Evolutionary conservation across 2,113 vertebrate genomes (phyloP).

Genomic region (Oceanodroma tethys): DNA sequence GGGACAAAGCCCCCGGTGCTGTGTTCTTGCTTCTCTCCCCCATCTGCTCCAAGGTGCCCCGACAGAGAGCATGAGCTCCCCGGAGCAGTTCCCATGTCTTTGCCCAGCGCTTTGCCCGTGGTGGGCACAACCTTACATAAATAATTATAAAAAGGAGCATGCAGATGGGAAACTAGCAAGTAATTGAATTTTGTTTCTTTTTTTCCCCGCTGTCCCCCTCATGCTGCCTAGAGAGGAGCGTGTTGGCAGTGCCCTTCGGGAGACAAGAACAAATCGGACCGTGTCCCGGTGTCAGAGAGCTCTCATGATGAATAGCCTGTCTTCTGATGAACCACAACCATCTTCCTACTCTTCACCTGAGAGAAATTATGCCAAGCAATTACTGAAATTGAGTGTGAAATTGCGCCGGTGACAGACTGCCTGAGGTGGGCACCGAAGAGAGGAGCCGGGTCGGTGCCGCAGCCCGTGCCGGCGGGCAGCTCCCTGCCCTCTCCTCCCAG

Average conservation of each 20-base stretch:
- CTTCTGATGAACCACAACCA: not conserved
- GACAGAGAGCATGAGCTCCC: not conserved
- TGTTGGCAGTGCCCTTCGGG: too few species aligned
- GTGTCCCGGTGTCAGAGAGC: not conserved
- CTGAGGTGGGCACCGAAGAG: not conserved
- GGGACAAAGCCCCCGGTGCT: not conserved
- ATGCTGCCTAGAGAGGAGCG: too few species aligned
- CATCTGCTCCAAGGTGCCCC: too few species aligned
- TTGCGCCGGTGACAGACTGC: not conserved
- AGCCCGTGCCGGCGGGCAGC: not conserved
- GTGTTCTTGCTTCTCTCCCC: too few species aligned
- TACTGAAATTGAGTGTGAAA: not conserved
- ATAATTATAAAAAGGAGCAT: too few species aligned
- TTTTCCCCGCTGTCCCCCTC: not conserved
- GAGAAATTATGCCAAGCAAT: not conserved
- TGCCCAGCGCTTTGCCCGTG: not conserved
- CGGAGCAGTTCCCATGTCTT: not conserved
- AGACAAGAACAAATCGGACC: not conserved
- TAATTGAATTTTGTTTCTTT: not conserved
- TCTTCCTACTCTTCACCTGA: not conserved
- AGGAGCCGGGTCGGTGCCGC: not conserved
- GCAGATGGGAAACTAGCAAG: not conserved
- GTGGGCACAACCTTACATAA: not conserved
- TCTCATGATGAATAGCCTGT: not conserved
- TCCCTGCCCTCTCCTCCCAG: not conserved